Base-by-base conservation (phyloP, 2,113 vertebrate species). In the Protobothrops flavoviridis region DNA sequence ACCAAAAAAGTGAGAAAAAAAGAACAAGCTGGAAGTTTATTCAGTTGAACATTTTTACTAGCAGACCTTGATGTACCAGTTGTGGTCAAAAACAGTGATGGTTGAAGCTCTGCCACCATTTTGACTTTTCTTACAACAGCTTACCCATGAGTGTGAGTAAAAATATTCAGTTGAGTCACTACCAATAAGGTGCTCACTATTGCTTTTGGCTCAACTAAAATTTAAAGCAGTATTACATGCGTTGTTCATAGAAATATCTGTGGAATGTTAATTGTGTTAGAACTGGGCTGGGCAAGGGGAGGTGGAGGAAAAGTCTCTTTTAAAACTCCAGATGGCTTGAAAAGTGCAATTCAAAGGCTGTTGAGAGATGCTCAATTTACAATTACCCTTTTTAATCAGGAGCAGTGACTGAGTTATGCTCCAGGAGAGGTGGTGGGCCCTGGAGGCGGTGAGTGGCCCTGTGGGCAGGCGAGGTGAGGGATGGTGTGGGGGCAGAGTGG, bases 111-210 rank as follows among this genome's bases (percentile, higher is more conserved):
- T 20, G 69, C 69, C 15, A 81, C 69, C 33, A 20, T 39, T 33
- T 81, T 39, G 15, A 39, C 15, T 39, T 81, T 81, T 81, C 6
- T 81, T 8, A 39, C 39, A 39, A 43, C 3, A 2, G 74, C 69
- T 39, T 81, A 39, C 17, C 33, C 6, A 3, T 8, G 6, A 39
- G 33, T 81, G 3, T 39, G 3, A 96, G 94, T 94, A 91, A 94
- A 92, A 96, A 97, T 95, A 85, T 94, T 94, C 95, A 85, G 13
- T 95, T 97, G 97, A 97, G 97, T 97, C 97, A 97, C 91, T 90
- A 96, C 94, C 74, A 93, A 96, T 96, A 87, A 90, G 91, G 95
- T 95, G 87, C 94, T 94, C 33, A 39, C 33, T 85, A 55, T 96
- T 92, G 94, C 94, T 95, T 96, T 95, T 94, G 94, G 96, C 96